These are phyloP conservation scores for Terebella lapidaria DNA, from an alignment of 2,888 invertebrate genomes.

Conservation along the genomic window DNA sequence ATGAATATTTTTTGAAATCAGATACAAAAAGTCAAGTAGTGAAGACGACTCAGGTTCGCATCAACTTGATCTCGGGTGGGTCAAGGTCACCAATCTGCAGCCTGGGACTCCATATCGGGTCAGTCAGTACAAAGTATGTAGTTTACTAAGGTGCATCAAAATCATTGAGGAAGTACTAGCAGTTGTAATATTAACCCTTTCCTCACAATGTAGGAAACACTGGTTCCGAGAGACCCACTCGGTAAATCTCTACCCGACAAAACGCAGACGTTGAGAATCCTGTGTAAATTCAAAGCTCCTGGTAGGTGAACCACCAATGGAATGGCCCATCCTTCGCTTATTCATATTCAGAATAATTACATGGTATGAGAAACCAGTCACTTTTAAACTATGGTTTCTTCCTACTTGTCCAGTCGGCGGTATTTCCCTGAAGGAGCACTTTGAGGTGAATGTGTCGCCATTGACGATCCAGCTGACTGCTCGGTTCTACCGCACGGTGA, in stretches of 20 bases:
- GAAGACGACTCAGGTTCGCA: conserved; percentile 97
- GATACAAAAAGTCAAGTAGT: conserved; percentile 91
- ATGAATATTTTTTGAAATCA: too few species aligned
- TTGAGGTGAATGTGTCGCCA: conserved; percentile 96
- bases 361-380: too few species aligned
- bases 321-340: too few species aligned
- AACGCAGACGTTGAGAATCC: conserved; percentile 85
- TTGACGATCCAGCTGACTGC: conserved; percentile 81
- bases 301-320: conserved; percentile 16
- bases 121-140: too few species aligned
- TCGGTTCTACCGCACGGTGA: conserved; percentile 93
- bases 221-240: conserved; percentile 64
- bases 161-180: too few species aligned
- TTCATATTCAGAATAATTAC: too few species aligned
- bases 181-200: too few species aligned
- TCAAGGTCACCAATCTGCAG: conserved; percentile 88
- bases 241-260: conserved; percentile 62
- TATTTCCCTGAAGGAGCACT: conserved; percentile 90
- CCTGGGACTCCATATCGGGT: conserved; percentile 86
- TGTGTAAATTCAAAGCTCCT: conserved; percentile 71
- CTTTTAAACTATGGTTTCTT: too few species aligned
- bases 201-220: too few species aligned
- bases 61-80: conserved; percentile 89
- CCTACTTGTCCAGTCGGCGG: conserved; percentile 66
- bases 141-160: too few species aligned